Conservation (phyloP, 2,797 vertebrate species). For the Florisuga fusca region DNA sequence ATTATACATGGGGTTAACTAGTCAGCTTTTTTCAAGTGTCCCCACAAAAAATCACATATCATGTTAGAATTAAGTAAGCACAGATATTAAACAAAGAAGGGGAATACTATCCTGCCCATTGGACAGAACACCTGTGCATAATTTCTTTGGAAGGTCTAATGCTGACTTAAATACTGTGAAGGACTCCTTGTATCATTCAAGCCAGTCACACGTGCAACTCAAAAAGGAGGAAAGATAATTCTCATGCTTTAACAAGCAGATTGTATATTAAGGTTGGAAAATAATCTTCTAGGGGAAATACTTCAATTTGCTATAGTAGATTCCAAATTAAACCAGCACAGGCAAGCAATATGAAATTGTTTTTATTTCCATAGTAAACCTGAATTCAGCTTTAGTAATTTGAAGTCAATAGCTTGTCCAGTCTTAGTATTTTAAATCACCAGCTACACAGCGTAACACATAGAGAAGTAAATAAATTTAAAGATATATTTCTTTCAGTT, state of each 20-base stretch:
- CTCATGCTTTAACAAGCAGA: background rate
- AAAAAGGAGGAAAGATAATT: constrained; percentile 31
- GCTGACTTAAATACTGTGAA: constrained; percentile 18
- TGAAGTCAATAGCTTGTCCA: background rate
- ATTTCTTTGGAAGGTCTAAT: constrained; percentile 25
- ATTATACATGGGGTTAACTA: background rate
- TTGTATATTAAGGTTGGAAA: background rate
- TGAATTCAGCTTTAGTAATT: background rate
- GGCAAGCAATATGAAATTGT: background rate
- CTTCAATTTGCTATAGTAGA: background rate
- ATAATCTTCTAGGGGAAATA: background rate
- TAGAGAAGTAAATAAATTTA: background rate
- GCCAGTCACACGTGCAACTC: background rate
- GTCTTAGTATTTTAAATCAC: background rate
- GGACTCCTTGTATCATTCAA: background rate
- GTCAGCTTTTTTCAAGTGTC: background rate
- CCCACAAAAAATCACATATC: background rate
- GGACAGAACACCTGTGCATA: background rate
- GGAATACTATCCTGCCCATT: background rate
- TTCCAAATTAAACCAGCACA: background rate
- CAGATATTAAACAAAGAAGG: background rate
- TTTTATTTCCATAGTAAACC: background rate
- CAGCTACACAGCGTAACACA: background rate
- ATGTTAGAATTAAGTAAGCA: background rate
- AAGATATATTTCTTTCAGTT: background rate